Evolutionary conservation across 2,888 invertebrate species (phyloP), one percentile per base, ranked within the genome.

Genomic region (Nomada ruficornis): DNA sequence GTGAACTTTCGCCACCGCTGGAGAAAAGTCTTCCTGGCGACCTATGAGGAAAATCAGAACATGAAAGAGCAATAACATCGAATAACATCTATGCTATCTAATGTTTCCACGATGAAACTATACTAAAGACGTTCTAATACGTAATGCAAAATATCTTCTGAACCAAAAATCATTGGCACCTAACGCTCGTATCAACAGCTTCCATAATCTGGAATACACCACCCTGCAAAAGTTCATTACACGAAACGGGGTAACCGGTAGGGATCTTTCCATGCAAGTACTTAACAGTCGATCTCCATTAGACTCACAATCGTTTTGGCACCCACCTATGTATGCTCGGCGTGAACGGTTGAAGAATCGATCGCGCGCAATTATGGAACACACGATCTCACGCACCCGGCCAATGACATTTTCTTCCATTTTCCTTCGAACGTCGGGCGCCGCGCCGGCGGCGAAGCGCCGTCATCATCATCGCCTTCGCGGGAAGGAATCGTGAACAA

Each of bases 381-480:
- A 26, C 64, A 44, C 42, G 68, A 29, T 64, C 59, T 23, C 57
- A 69, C 71, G 75, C 70, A 78, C 77, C 60, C 80, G 80, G 72
- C 80, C 82, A 82, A 82, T 80, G 81, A 67, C 76, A 69, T 76
- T 76, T 82, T 50, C 72, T 67, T 65, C 69, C 72, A 59, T 69
- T 69, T 71, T 73, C 68, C 68, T 72, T 68, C 71, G 65, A 74
- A 55, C 54, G 29, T 18, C 13, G 55, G 29, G 62, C 59, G 7
- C n/a, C 59, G 7, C 18, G 71, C 80, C 82, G 52, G 60, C 23
- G 80, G 82, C 70, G 42, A 44, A 26, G 20, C 57, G 59, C 47
- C 70, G 68, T 81, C 82, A 81, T 82, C 82, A 77, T 83, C 82
- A 67, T 81, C 82, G 82, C 76, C 73, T 83, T 81, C 77, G 77